Conservation (phyloP, 2,888 invertebrate genomes). For the Microchrysa polita region DNA sequence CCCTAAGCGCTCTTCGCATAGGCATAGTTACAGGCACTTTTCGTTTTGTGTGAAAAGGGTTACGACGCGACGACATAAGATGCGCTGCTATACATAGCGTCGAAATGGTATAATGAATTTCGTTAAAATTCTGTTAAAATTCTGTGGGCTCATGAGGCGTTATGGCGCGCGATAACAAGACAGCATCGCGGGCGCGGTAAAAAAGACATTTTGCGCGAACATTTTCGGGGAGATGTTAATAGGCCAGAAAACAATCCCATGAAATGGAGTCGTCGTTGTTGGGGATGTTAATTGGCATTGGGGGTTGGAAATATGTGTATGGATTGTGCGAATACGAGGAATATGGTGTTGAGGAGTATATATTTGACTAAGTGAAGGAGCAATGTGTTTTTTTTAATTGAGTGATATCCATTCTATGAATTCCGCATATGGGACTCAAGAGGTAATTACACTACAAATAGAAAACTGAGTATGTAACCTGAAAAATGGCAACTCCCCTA, state of each 20-base stretch:
- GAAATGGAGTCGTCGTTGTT: neutral
- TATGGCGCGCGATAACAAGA: constrained; percentile 43
- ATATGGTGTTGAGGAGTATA: no score
- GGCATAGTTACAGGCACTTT: neutral
- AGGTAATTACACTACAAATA: no score
- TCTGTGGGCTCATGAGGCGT: constrained; percentile 39
- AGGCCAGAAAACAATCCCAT: constrained; percentile 28
- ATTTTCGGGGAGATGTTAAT: constrained; percentile 38
- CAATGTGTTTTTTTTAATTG: no score
- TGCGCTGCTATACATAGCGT: no score
- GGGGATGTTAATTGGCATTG: no score
- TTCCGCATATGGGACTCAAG: no score
- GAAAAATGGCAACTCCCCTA: no score
- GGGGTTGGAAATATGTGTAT: no score
- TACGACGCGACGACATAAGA: neutral
- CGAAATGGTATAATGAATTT: constrained; percentile 41
- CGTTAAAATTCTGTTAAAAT: constrained; percentile 23
- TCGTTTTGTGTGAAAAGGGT: constrained; percentile 29
- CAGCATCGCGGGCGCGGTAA: constrained; percentile 15
- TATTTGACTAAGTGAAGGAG: no score
- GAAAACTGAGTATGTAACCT: no score
- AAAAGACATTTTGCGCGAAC: constrained; percentile 35
- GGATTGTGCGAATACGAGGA: no score
- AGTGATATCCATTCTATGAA: no score
- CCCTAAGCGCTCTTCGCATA: constrained; percentile 25